Percentiles rank a stretch among this genome's conserved stretches.
phyloP scores from a whole-genome alignment of 1,140 invertebrate genomes.

The Chironomus striatipennis region DNA sequence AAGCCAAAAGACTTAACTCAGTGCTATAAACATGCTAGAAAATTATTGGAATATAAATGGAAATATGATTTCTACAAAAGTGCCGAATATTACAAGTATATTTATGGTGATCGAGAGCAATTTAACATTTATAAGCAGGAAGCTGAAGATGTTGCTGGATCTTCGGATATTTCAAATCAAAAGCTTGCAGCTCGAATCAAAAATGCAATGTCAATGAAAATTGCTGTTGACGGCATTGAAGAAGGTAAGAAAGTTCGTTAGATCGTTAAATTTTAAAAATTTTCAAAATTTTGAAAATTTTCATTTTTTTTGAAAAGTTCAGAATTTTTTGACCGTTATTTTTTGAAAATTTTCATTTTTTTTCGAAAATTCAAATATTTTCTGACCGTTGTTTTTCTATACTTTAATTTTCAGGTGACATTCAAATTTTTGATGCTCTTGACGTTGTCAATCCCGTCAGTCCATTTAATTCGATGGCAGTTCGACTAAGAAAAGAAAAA shows the following conservation, averaged over 20 bases:
- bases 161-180: neutral
- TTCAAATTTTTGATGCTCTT: neutral
- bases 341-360: neutral
- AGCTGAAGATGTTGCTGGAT: neutral
- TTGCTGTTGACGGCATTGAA: slow-evolving; percentile 18
- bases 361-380: neutral
- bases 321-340: neutral
- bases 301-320: neutral
- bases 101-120: slow-evolving; percentile 25
- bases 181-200: slow-evolving; percentile 24
- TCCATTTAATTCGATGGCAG: slow-evolving; percentile 14
- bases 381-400: no score
- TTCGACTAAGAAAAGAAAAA: slow-evolving; percentile 26
- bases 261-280: no score
- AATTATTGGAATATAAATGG: slow-evolving; percentile 23
- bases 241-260: neutral
- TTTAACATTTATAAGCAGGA: slow-evolving; percentile 6
- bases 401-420: neutral
- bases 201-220: slow-evolving; percentile 19
- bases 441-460: neutral
- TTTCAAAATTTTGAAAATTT: neutral
- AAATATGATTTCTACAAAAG: slow-evolving; percentile 25
- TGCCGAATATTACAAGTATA: slow-evolving; percentile 26
- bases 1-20: slow-evolving; percentile 10
- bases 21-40: slow-evolving; percentile 21